A percentile compares a stretch with the other conserved stretches of the same genome.
Conservation (phyloP, 2,888 invertebrate species). For the Nasonovia ribisnigri region DNA sequence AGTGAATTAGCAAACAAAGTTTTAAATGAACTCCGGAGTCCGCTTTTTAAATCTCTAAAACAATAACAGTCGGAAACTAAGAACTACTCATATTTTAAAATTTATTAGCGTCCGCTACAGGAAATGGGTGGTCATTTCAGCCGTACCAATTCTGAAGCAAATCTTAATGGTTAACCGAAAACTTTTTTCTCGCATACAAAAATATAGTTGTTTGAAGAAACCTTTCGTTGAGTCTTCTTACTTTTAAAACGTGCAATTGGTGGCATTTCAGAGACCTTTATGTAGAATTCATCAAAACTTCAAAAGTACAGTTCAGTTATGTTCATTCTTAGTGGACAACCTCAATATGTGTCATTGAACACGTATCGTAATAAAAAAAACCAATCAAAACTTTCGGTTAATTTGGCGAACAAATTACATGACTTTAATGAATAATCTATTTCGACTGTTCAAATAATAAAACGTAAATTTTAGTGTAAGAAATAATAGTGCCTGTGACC, state of each 20-base stretch:
- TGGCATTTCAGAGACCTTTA: not conserved
- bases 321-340: not conserved
- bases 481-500: not conserved
- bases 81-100: slow-evolving; percentile 24
- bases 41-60: slow-evolving; percentile 22
- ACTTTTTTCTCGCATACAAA: slow-evolving; percentile 24
- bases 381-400: not conserved
- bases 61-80: slow-evolving; percentile 37
- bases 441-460: not conserved
- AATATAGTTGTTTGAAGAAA: not conserved
- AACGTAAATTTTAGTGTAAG: not conserved
- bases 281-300: not conserved
- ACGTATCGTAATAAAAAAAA: not conserved
- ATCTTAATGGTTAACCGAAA: slow-evolving; percentile 22
- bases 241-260: slow-evolving; percentile 10
- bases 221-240: not conserved
- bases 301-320: not conserved
- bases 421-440: not conserved
- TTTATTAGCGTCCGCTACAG: not conserved
- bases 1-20: slow-evolving; percentile 19
- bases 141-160: not conserved
- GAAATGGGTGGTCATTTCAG: slow-evolving; percentile 20
- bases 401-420: not conserved
- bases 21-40: slow-evolving; percentile 19
- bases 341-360: not conserved